Conservation (phyloP, 2,888 invertebrate species). For the Scrobipalpa atriplicella region DNA sequence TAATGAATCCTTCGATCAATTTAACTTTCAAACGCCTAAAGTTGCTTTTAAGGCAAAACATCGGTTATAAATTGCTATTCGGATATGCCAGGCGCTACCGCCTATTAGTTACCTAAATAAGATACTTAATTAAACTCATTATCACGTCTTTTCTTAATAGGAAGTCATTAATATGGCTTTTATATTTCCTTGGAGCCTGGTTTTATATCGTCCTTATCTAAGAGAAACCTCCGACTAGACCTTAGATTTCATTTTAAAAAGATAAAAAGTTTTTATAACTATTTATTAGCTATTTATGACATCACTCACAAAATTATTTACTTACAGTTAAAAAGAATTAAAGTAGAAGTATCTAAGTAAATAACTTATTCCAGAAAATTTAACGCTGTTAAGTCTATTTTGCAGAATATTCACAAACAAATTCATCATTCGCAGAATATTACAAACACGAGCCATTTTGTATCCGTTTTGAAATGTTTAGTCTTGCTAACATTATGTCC, state of each 20-base stretch:
- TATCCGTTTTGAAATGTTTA: not conserved
- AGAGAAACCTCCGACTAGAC: not conserved
- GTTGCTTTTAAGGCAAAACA: not conserved
- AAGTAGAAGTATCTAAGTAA: too few relatives aligned
- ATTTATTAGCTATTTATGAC: too few relatives aligned
- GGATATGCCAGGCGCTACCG: conserved; percentile 5
- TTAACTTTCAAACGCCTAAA: not conserved
- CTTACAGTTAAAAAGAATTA: too few relatives aligned
- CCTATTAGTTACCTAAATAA: conserved; percentile 15
- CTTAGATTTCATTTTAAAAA: too few relatives aligned
- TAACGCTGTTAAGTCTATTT: too few relatives aligned
- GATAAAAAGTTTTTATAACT: too few relatives aligned
- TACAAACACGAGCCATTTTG: not conserved
- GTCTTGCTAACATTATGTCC: conserved; percentile 14
- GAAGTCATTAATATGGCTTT: not conserved
- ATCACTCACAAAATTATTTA: too few relatives aligned
- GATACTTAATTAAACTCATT: conserved; percentile 19
- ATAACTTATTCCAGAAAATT: too few relatives aligned
- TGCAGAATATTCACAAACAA: too few relatives aligned
- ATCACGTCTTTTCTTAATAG: conserved; percentile 11
- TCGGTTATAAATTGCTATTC: conserved; percentile 13
- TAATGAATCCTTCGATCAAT: not conserved
- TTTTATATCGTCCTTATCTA: not conserved
- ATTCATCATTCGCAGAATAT: not conserved
- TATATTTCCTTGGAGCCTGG: not conserved